Evolutionary conservation across 2,797 vertebrate species (phyloP).

Genomic region (Myotis pilosus): DNA sequence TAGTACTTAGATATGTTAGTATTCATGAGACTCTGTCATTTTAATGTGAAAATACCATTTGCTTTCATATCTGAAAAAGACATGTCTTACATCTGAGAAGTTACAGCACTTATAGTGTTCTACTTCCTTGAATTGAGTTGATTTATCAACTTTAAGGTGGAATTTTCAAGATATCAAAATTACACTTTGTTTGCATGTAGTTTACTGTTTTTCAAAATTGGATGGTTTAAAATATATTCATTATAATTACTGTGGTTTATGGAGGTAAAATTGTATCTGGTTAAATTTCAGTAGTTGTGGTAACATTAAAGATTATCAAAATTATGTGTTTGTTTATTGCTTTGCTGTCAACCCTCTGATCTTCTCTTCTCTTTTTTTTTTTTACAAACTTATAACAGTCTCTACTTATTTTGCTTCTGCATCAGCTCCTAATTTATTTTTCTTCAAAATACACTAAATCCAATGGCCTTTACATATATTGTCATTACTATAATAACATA

Average conservation of each 20-base stretch:
- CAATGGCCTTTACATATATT: neutral
- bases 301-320: neutral
- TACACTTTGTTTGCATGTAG: neutral
- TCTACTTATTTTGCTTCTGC: neutral
- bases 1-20: neutral
- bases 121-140: neutral
- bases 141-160: neutral
- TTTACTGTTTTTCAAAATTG: neutral
- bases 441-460: neutral
- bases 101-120: neutral
- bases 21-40: neutral
- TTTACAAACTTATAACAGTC: constrained; percentile 30
- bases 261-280: neutral
- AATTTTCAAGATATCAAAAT: constrained; percentile 30
- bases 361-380: neutral
- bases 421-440: constrained; percentile 33
- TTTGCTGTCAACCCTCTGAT: neutral
- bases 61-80: constrained; percentile 10
- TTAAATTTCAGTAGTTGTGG: neutral
- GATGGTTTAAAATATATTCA: constrained; percentile 4
- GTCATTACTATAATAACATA: neutral
- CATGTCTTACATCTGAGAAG: neutral
- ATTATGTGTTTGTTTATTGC: constrained; percentile 1
- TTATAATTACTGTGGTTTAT: neutral
- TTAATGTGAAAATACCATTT: neutral